Conservation (phyloP, 2,888 invertebrate species). For the Cryptocephalus primarius region DNA sequence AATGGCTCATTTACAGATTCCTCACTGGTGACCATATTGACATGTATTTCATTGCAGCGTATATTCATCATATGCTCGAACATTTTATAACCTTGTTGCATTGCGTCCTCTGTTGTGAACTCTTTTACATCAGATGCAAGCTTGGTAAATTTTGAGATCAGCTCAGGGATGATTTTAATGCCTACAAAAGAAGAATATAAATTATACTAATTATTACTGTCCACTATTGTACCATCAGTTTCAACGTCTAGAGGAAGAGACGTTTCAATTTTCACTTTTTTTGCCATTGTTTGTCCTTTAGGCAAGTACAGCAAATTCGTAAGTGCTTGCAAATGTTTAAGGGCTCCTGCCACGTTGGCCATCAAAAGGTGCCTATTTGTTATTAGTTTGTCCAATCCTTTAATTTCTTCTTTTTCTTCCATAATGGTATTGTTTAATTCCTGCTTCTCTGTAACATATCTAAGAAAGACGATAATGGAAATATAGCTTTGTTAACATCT, state of each 20-base stretch:
- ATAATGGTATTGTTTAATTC: conserved; percentile 37
- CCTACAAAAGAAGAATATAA: conserved; percentile 9
- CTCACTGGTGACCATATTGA: conserved; percentile 17
- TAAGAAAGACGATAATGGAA: conserved; percentile 16
- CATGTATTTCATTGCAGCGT: conserved; percentile 14
- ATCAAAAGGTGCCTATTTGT: conserved; percentile 43
- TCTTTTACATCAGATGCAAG: conserved; percentile 15
- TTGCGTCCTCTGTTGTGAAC: conserved; percentile 8
- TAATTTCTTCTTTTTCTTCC: conserved; percentile 37
- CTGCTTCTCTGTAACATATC: conserved; percentile 42
- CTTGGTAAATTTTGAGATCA: conserved; percentile 16
- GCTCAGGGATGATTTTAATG: conserved; percentile 19
- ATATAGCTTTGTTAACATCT: too few relatives aligned
- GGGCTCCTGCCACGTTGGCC: conserved; percentile 45
- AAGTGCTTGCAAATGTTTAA: conserved; percentile 48
- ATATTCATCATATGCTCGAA: conserved; percentile 24
- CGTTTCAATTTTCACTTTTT: too few relatives aligned
- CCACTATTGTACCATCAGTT: conserved; percentile 16
- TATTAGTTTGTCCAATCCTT: conserved; percentile 33
- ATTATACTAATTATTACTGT: not conserved
- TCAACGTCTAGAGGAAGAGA: conserved; percentile 17
- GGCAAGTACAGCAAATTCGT: conserved; percentile 11
- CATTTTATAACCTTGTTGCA: conserved; percentile 19
- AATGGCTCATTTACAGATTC: conserved; percentile 23
- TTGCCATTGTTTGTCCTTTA: not conserved